phyloP scores from a whole-genome alignment of 2,113 vertebrate species.

The Macroglossus sobrinus region DNA sequence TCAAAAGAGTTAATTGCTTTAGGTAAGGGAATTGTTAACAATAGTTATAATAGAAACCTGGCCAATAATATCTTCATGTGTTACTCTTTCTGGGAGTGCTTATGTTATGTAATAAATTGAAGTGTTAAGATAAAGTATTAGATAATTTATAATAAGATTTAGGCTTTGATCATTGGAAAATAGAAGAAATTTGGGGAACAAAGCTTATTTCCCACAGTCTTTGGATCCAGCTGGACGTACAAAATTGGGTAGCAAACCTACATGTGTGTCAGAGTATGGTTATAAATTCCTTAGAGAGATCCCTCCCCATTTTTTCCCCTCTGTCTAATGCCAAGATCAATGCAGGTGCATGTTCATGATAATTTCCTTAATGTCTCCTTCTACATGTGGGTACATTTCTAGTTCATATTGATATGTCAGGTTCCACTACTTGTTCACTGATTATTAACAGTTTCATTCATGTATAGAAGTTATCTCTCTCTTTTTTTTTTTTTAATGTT shows the following conservation, averaged over 20 bases:
- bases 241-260: neutral
- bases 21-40: neutral
- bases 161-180: neutral
- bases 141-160: neutral
- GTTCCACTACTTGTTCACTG: neutral
- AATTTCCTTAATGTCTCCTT: neutral
- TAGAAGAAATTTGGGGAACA: neutral
- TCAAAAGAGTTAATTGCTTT: neutral
- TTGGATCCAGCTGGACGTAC: neutral
- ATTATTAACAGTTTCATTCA: neutral
- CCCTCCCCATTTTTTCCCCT: neutral
- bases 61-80: neutral
- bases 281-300: neutral
- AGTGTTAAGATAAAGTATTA: neutral
- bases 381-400: neutral
- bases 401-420: neutral
- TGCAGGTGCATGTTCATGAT: neutral
- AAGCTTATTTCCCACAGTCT: neutral
- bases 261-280: neutral
- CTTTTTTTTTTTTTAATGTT: neutral
- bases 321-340: neutral
- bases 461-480: neutral
- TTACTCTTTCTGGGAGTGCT: neutral
- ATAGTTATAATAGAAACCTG: neutral
- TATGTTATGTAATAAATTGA: neutral